Base-by-base conservation (phyloP, 2,888 invertebrate species). In the Oeneis ivallda region DNA sequence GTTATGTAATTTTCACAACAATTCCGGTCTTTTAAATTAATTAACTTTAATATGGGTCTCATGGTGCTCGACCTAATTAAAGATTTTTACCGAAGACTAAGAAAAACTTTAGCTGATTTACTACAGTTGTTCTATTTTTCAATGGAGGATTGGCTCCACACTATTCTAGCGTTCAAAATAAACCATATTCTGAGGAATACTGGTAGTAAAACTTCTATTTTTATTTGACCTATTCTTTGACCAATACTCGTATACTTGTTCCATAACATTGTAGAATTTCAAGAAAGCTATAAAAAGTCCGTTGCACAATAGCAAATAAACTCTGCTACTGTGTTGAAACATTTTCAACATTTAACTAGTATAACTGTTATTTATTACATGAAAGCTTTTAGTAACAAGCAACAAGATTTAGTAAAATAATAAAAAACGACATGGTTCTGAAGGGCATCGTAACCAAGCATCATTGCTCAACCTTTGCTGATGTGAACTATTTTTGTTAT, bases 221-320 rank as follows among this genome's bases (percentile, higher is more conserved):
- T 79, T 79, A 81, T 71, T 71, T 85, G 88, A 87, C 87, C 87
- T 79, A 87, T 85, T 86, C 83, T 84, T 75, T 80, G 77, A 81
- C 81, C 81, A 81, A 74, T 76, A 77, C 74, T 9, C 11, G 13
- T 73, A 73, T 75, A 77, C 74, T 74, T 74, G 74, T 76, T 73
- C 76, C 76, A 78, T 79, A 78, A 80, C 76, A 78, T 75, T 72
- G 76, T 75, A 77, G 78, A 76, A 81, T 86, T 81, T 79, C 75
- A 77, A 80, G 85, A 85, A 81, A 75, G 75, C 77, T 78, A 84
- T 82, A 83, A 84, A 82, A 81, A 79, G 77, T 80, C 53, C 49
- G 62, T 87, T 87, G 80, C 87, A 84, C 83, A 85, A 88, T 78
- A 75, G 73, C 72, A 69, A 71, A 69, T 72, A 67, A 72, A 68